These are phyloP conservation scores for Drosophila ustulata DNA, from an alignment of 2,888 invertebrate genomes.

Conservation along the genomic window DNA sequence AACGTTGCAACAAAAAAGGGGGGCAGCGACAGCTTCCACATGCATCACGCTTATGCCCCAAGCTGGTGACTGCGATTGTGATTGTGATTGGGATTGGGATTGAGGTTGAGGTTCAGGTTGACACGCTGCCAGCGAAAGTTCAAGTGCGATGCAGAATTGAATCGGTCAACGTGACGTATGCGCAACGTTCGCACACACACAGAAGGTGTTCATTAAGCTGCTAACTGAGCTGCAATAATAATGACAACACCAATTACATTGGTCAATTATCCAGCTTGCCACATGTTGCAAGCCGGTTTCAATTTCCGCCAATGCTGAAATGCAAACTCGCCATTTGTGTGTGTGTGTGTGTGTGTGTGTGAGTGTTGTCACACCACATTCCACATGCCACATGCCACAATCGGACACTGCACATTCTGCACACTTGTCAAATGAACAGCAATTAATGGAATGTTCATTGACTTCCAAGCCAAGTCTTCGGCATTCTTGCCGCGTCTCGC, in stretches of 20 bases:
- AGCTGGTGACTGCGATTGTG: too few species aligned
- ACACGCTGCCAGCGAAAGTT: not conserved
- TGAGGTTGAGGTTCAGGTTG: not conserved
- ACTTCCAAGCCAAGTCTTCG: conserved; percentile 6
- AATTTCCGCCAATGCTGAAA: not conserved
- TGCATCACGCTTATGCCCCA: conserved; percentile 30
- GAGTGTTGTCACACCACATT: conserved; percentile 7
- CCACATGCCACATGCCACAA: conserved; percentile 3
- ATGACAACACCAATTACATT: not conserved
- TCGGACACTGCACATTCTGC: not conserved
- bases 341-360: too few species aligned
- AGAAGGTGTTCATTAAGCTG: not conserved
- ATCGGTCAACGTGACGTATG: conserved; percentile 10
- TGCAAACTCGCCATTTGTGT: not conserved
- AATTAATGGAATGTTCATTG: conserved; percentile 23
- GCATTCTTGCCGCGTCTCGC: conserved; percentile 1
- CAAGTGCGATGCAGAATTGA: conserved; percentile 5
- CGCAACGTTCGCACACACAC: not conserved
- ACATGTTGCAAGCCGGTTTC: too few species aligned
- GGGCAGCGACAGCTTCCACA: conserved; percentile 28
- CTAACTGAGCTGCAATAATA: conserved; percentile 9
- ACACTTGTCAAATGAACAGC: conserved; percentile 24
- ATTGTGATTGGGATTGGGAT: conserved; percentile 1
- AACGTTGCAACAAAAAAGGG: not conserved
- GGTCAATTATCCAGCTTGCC: not conserved